These are phyloP conservation scores for Spilarctia lutea DNA, from an alignment of 2,888 invertebrate genomes.

Conservation along the genomic window DNA sequence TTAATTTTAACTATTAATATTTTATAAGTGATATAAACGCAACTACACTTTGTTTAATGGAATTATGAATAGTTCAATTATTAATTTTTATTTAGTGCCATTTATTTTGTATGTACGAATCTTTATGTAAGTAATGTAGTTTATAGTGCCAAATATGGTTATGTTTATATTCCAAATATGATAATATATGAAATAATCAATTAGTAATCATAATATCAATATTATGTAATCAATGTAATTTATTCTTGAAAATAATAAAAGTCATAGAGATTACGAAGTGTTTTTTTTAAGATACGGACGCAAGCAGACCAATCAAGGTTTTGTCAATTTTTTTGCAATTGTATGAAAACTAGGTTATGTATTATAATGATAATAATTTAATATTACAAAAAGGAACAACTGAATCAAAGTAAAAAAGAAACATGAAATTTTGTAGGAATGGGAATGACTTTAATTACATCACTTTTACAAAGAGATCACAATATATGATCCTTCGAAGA, in stretches of 20 bases:
- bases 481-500: not conserved
- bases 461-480: not conserved
- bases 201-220: no score
- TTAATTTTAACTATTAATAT: not conserved
- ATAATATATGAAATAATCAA: no score
- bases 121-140: constrained; percentile 21
- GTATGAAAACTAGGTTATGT: no score
- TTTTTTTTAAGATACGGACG: not conserved
- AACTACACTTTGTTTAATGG: not conserved
- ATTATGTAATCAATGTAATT: constrained; percentile 28
- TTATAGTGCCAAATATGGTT: constrained; percentile 37
- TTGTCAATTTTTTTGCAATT: no score
- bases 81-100: constrained; percentile 51
- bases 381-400: no score
- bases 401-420: not conserved
- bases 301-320: not conserved
- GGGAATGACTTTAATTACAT: not conserved
- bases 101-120: constrained; percentile 51
- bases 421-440: not conserved
- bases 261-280: not conserved
- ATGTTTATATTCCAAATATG: constrained; percentile 25
- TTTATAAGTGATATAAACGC: not conserved
- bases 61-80: constrained; percentile 30
- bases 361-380: no score
- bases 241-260: constrained; percentile 8